Evolutionary conservation across 2,888 invertebrate genomes (phyloP), one percentile per base, ranked within the genome.

Genomic region (Muscina levida): DNA sequence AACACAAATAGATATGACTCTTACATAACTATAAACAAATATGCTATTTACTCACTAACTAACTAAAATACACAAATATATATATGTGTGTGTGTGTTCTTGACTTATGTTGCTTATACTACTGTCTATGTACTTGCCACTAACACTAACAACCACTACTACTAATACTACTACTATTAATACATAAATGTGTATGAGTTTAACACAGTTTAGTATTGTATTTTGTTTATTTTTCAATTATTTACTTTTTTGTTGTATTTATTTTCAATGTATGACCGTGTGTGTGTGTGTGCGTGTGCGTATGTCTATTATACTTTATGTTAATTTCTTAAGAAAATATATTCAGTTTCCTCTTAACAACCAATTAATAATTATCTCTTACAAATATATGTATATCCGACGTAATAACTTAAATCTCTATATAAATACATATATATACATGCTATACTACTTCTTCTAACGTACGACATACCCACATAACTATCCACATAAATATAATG

Each of bases 401-500:
- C 13, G 42, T 19, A n/a, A n/a, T n/a, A n/a, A n/a, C n/a, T n/a
- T n/a, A n/a, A n/a, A n/a, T n/a, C n/a, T n/a, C n/a, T n/a, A n/a
- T n/a, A n/a, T n/a, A n/a, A n/a, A n/a, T 53, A 37, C 51, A 6
- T 53, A 68, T 22, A 11, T 68, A 66, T 26, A 48, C 13, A 62
- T 13, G 4, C 3, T 46, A 65, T 72, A 42, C 3, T 72, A 31
- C 42, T 56, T 19, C 17, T 17, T 10, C 19, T 51, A 53, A n/a
- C 46, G 2, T 8, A 44, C 44, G 2, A 11, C 26, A 13, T 26
- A 56, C 26, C 19, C 26, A 48, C 48, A 68, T 59, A 72, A 48
- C 24, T 65, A 65, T 65, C 48, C n/a, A n/a, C n/a, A 31, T 31
- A 31, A 31, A 31, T 51, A 73, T 56, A 81, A 77, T 66, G 59